Conservation (phyloP, 2,888 invertebrate species). For the Acleris cristana region DNA sequence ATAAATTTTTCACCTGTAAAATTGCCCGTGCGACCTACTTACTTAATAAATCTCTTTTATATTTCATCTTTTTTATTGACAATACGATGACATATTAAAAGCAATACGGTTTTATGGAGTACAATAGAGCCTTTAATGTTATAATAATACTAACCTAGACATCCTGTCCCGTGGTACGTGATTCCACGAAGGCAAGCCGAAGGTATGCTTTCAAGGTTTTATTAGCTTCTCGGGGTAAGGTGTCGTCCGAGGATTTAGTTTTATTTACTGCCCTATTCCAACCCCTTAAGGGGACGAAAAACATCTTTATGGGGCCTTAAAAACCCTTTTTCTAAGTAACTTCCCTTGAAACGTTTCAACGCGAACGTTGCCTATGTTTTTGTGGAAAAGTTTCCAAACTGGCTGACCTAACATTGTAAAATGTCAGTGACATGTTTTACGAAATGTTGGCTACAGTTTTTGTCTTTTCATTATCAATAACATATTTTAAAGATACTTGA, state of each 20-base stretch:
- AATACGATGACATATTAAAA: too few relatives aligned
- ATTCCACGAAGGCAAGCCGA: conserved; percentile 2
- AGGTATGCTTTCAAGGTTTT: conserved; percentile 24
- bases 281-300: conserved; percentile 24
- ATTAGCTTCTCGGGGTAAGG: conserved; percentile 25
- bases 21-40: too few relatives aligned
- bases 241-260: conserved; percentile 31
- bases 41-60: too few relatives aligned
- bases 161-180: conserved; percentile 9
- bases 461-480: too few relatives aligned
- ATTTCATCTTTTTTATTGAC: too few relatives aligned
- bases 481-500: too few relatives aligned
- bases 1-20: too few relatives aligned
- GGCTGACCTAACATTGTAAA: neutral
- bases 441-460: too few relatives aligned
- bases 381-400: neutral
- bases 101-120: too few relatives aligned
- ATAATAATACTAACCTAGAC: too few relatives aligned
- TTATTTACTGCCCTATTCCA: conserved; percentile 32
- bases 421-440: too few relatives aligned
- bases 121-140: too few relatives aligned
- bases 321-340: conserved; percentile 26
- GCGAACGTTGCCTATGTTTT: neutral
- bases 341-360: conserved; percentile 15
- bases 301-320: conserved; percentile 27